Base-by-base conservation (phyloP, 2,797 vertebrate species). In the Hylomyscus alleni region DNA sequence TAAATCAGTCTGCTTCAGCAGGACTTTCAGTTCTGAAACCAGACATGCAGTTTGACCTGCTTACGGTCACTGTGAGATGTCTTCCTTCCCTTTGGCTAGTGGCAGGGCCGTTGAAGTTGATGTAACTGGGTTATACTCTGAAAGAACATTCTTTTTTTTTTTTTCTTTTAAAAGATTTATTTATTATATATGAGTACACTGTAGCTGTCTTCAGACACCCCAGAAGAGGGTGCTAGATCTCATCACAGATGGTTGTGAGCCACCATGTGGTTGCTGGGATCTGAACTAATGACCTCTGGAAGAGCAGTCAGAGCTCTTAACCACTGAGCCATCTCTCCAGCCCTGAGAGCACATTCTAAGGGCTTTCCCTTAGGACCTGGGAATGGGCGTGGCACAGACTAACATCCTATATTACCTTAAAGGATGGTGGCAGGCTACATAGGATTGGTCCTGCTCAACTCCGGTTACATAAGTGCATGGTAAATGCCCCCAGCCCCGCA, bases 81-180 rank as follows among this genome's bases (percentile, higher is more conserved):
- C 13, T 89, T 54, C n/a, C n/a, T 85, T 76, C 19, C 13, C 26
- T 93, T 96, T 94, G 95, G 65, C 40, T 95, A 88, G 34, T 22
- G 80, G 78, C 87, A 54, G 50, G 86, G 20, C 72, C 81, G 29
- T 9, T 52, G 24, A 89, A 75, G 65, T 69, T 92, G 81, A 95
- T 65, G 90, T 93, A 80, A 50, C 12, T 85, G 14, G 67, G 11
- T 73, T 87, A 47, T 91, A 17, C 62, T 73, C 76, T 81, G n/a
- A 56, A 91, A 91, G 62, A 76, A 24, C 7, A 67, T 9, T 34
- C 12, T n/a, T n/a, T n/a, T n/a, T n/a, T n/a, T n/a, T n/a, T 8
- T 17, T 76, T n/a, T n/a, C n/a, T n/a, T n/a, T n/a, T n/a, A n/a
- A n/a, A n/a, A n/a, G n/a, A n/a, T n/a, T n/a, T n/a, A n/a, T n/a